Base-by-base conservation (phyloP, 92 coral and sea anemone species). In the Heteractis magnifica region DNA sequence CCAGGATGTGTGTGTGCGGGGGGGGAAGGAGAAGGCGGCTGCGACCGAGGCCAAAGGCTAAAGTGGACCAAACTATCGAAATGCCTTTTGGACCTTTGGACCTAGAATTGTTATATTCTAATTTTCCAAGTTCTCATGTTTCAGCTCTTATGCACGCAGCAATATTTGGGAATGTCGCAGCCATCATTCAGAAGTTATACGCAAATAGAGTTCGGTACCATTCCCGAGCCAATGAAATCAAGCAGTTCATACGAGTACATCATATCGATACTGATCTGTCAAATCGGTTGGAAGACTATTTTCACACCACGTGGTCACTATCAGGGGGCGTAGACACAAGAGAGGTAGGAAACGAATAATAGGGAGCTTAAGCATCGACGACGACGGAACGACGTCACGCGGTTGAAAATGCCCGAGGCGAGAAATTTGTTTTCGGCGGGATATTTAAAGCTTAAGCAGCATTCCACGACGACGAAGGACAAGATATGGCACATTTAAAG, bases 141-240 rank as follows among this genome's bases (percentile, higher is more conserved):
- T 34, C 73, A 93, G 97, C 97, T 20, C 83, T 93, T 77, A 93
- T 93, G 97, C 97, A 93, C 71, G 97, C 97, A 18, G 97, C 97
- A 71, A 93, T 93, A 84, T 93, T 93, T 89, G 97, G 97, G n/a
- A 93, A 93, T 82, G 97, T 93, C 4, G 97, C 97, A 51, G 97
- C 97, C 56, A 93, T 93, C 52, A 93, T 93, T 77, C 97, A 93
- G 90, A 93, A 93, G 90, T 82, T 93, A 6, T 93, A 93, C 77
- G 94, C 97, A 56, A 93, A 91, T 51, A 91, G 94, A 77, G 97
- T 93, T 60, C 91, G 97, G 10, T 93, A 93, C 82, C 97, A 93
- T 77, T 93, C 97, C 48, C 91, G 94, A 77, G 86, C 97, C 48
- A 93, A 93, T 82, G 97, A 93, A 65, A 93, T 93, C 87, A 93